Evolutionary conservation across 2,113 vertebrate species (phyloP), one percentile per base, ranked within the genome.

Genomic region (Corythaixoides concolor): DNA sequence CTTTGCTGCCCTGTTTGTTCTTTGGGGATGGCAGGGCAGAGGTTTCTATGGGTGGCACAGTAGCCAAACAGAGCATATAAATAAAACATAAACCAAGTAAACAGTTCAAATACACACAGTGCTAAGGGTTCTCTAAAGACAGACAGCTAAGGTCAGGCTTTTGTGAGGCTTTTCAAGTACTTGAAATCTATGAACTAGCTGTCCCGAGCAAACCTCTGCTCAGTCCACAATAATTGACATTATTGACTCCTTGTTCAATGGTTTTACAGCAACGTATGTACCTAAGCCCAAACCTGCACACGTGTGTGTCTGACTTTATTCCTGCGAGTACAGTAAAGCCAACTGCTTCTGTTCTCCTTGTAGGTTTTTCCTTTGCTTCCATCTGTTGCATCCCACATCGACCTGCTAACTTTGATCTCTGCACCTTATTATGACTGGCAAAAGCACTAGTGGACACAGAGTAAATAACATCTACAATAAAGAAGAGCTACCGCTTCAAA

Each of bases 231-330:
- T 11, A n/a, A 47, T 1, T 53, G 16, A 9, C 35, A 27, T 66
- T 59, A 45, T 78, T 53, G 88, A 76, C 47, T 24, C 43, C 32
- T 88, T 43, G 9, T 15, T 66, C 27, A 23, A 6, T 8, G 15
- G 11, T 55, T 67, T 53, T 49, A 32, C 43, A 49, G 59, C 7
- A 26, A 11, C 3, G 7, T 24, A 10, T 12, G 12, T 39, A 16
- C 11, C 28, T 10, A 28, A 7, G 45, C 53, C 28, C 39, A 49
- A 35, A 43, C 37, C 16, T 28, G 17, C 55, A 30, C 20, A 5
- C 0, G 0, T 3, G 2, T 11, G 22, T 32, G 18, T 17, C 28
- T 91, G 23, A n/a, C 17, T 41, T 67, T 5, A 24, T 8, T 39
- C 6, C 13, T 2, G 6, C 12, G 18, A 43, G 19, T 23, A 1